Base-by-base conservation (phyloP, 2,113 vertebrate genomes). In the Oxyruncus cristatus region DNA sequence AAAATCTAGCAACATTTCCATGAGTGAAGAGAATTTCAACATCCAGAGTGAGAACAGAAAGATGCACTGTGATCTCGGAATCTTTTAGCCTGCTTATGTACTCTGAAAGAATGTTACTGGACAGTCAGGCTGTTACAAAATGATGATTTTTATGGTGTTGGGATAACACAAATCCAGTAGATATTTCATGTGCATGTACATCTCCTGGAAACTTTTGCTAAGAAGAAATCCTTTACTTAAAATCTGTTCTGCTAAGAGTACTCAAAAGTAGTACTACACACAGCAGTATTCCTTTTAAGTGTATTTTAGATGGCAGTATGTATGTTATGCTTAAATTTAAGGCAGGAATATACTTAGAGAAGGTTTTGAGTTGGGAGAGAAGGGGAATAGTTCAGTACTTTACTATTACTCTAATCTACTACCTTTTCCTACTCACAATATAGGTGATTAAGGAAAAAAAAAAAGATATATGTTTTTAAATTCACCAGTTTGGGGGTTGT, bases 141-240 rank as follows among this genome's bases (percentile, higher is more conserved):
- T 16, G 2, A 32, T 11, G 15, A 44, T 59, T 91, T 82, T 50
- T 78, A 28, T 22, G 16, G 13, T 32, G 21, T 14, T 3, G 0
- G 30, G n/a, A 37, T 50, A 70, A 76, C 15, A 61, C 8, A 70
- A 72, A 94, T 61, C 44, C 49, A 33, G 37, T 41, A 58, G 32
- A 16, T 82, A 15, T 47, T 94, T 71, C 52, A 63, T 2, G 0
- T 47, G 30, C 39, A 15, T 0, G 0, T 35, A n/a, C 12, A 71
- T 85, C 6, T 63, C 14, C 14, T 35, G 33, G 30, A 66, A 78
- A 67, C 18, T 78, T 90, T 14, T 72, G 26, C 21, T 74, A 32
- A 88, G n/a, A 92, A 75, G 44, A 16, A 21, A 32, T 28, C 3
- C 41, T 75, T 27, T 37, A 17, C 19, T 61, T 66, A 61, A 83